Percentiles rank a stretch among this genome's conserved stretches.
These are phyloP conservation scores for Panagrolaimus sp. DNA, from an alignment of 1,140 invertebrate genomes.

Conservation along the genomic window DNA sequence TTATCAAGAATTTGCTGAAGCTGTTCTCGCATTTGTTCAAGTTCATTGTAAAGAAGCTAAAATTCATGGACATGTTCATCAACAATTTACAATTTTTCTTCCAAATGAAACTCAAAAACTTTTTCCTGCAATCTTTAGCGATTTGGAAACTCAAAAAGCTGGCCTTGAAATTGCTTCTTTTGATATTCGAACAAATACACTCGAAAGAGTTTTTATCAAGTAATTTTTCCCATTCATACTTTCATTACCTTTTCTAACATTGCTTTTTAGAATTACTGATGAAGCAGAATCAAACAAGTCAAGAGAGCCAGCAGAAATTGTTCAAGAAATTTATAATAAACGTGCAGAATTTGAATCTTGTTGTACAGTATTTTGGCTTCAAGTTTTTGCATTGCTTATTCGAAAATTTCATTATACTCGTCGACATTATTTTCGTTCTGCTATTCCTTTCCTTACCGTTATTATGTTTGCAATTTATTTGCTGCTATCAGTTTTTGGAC, in stretches of 20 bases:
- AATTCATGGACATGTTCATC: neutral
- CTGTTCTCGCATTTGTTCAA: constrained; percentile 7
- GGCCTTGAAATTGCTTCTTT: constrained; percentile 9
- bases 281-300: neutral
- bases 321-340: neutral
- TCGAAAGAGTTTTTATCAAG: constrained; percentile 30
- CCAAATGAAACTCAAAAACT: neutral
- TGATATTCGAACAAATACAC: constrained; percentile 13
- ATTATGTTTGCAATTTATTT: neutral
- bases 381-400: neutral
- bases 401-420: neutral
- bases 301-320: neutral
- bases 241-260: neutral
- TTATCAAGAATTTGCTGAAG: neutral
- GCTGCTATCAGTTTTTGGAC: too few species aligned
- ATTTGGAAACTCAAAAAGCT: neutral
- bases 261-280: neutral
- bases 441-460: neutral
- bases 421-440: neutral
- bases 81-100: constrained; percentile 18
- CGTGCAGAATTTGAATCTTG: neutral
- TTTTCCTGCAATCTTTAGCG: constrained; percentile 17
- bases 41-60: constrained; percentile 8
- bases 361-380: neutral
- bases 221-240: neutral